Percentiles rank a stretch among this genome's conserved stretches.
Evolutionary conservation across 2,888 invertebrate genomes (phyloP).

Genomic region (Polymixis lichenea): DNA sequence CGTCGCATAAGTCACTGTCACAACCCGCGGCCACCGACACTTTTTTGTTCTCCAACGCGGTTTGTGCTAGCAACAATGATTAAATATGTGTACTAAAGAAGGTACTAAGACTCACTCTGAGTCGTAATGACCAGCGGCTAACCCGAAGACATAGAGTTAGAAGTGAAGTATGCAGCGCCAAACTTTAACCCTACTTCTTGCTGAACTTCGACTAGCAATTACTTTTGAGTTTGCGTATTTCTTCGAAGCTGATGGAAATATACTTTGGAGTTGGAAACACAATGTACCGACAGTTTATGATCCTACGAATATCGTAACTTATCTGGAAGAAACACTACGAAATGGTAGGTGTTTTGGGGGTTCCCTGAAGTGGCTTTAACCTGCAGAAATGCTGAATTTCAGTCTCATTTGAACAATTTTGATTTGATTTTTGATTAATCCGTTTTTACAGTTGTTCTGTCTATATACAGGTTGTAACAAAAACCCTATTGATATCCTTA

Average conservation of each 20-base stretch:
- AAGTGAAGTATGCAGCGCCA: slow-evolving; percentile 33
- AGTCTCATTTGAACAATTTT: background rate
- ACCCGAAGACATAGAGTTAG: slow-evolving; percentile 25
- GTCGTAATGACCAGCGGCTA: slow-evolving; percentile 50
- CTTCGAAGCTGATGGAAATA: slow-evolving; percentile 2
- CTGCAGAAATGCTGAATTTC: background rate
- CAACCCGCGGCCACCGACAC: slow-evolving; percentile 77
- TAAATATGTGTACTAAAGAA: slow-evolving; percentile 68
- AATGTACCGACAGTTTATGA: slow-evolving; percentile 19
- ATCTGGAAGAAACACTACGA: slow-evolving; percentile 8
- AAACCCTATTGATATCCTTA: too few relatives aligned
- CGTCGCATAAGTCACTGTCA: slow-evolving; percentile 88
- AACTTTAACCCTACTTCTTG: slow-evolving; percentile 24
- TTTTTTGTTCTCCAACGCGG: slow-evolving; percentile 82
- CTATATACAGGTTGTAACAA: too few relatives aligned
- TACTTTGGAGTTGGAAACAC: background rate
- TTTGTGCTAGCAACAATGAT: slow-evolving; percentile 79
- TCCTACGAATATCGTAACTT: slow-evolving; percentile 7
- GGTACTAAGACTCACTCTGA: slow-evolving; percentile 50
- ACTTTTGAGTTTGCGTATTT: slow-evolving; percentile 30
- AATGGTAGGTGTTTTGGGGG: background rate
- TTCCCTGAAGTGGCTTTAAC: background rate
- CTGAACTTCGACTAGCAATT: slow-evolving; percentile 28
- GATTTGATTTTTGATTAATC: background rate
- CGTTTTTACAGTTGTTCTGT: background rate